A percentile compares a stretch with the other conserved stretches of the same genome.
Evolutionary conservation across 2,113 vertebrate species (phyloP).

Genomic region (Amblyopsis rosae): DNA sequence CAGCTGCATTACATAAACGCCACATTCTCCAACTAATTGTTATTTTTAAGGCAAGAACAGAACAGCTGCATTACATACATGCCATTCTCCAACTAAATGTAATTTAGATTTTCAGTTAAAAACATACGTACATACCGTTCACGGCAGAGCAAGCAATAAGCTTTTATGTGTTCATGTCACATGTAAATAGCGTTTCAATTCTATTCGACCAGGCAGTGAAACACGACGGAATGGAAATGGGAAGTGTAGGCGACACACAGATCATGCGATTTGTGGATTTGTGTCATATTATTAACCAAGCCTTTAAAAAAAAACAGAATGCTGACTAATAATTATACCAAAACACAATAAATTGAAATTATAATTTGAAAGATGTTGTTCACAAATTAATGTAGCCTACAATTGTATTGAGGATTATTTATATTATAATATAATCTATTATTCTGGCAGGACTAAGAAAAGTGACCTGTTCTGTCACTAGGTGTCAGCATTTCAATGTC

Average conservation of each 20-base stretch:
- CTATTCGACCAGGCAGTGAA: neutral
- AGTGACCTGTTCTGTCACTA: constrained; percentile 12
- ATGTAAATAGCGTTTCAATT: neutral
- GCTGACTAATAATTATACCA: too few relatives aligned
- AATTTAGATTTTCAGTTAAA: too few relatives aligned
- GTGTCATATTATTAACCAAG: constrained; percentile 41
- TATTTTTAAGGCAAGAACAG: constrained; percentile 35
- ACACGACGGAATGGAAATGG: neutral
- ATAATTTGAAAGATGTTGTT: too few relatives aligned
- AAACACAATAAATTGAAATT: too few relatives aligned
- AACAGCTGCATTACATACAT: constrained; percentile 18
- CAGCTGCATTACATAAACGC: constrained; percentile 19
- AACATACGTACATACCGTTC: too few relatives aligned
- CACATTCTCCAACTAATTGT: constrained; percentile 36
- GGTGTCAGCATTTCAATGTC: constrained; percentile 40
- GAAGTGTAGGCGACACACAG: neutral
- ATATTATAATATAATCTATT: neutral
- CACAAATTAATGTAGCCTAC: neutral
- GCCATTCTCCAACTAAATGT: constrained; percentile 26
- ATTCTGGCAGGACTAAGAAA: neutral
- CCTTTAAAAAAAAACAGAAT: too few relatives aligned
- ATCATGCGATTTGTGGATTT: constrained; percentile 48
- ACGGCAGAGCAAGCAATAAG: too few relatives aligned
- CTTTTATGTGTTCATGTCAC: too few relatives aligned
- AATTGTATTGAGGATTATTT: neutral